Conservation (phyloP, 1,140 invertebrate genomes). For the Aphelinus certus region DNA sequence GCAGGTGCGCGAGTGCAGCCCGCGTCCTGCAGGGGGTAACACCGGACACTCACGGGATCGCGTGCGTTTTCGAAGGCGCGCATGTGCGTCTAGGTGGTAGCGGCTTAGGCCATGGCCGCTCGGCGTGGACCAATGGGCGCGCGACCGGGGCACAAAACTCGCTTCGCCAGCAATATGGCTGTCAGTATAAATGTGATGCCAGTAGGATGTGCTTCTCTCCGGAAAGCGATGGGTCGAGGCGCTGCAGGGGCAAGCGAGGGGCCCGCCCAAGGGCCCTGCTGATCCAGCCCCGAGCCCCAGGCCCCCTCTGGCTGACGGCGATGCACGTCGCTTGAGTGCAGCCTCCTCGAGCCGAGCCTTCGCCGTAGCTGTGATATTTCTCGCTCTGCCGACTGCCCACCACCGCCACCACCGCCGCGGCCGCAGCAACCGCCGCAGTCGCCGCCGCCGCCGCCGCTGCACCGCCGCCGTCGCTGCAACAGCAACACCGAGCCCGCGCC, state of each 20-base stretch:
- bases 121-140: conserved; percentile 68
- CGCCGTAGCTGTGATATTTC: background rate
- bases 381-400: background rate
- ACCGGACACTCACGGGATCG: too few relatives aligned
- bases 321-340: conserved; percentile 60
- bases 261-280: conserved; percentile 45
- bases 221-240: conserved; percentile 63
- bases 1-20: too few relatives aligned
- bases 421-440: background rate
- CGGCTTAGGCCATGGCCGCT: too few relatives aligned
- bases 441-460: background rate
- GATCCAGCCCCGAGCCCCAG: conserved; percentile 53
- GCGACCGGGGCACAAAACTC: conserved; percentile 76
- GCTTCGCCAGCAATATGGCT: conserved; percentile 83
- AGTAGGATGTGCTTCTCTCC: conserved; percentile 82
- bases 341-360: conserved; percentile 10
- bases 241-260: conserved; percentile 47
- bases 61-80: too few relatives aligned
- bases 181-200: conserved; percentile 89
- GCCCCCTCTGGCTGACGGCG: conserved; percentile 55
- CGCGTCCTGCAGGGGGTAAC: too few relatives aligned
- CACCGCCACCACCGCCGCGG: background rate
- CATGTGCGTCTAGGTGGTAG: too few relatives aligned
- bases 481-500: background rate
- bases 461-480: background rate